Evolutionary conservation across 2,888 invertebrate genomes (phyloP), one percentile per base, ranked within the genome.

Genomic region (Leptarthrus brevirostris): DNA sequence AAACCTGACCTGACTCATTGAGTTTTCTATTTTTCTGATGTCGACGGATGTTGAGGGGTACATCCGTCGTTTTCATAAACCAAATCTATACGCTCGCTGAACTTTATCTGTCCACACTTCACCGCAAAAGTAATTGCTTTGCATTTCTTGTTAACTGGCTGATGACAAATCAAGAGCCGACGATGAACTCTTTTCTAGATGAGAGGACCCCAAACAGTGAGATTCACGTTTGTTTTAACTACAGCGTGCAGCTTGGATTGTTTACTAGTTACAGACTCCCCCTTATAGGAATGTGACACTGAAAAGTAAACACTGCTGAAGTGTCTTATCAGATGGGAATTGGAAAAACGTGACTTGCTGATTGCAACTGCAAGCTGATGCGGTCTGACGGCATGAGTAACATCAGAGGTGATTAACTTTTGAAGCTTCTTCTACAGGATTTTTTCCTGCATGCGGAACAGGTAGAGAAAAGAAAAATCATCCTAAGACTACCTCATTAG

Each of bases 241-340:
- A 34, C 2, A 14, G 8, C 16, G 30, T 14, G n/a, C 40, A 16
- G 49, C 18, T 20, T 26, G 47, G 26, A 34, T 5, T 69, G 52
- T 69, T 69, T 69, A 69, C 52, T 14, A 1, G 16, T 24, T 16
- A 64, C 64, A 44, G 36, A 22, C 26, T 34, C 52, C 52, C 69
- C 52, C 22, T 8, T 30, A 30, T n/a, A 44, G 26, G 49, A 26
- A 30, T 49, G 49, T 52, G 69, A 52, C 30, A 18, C 52, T 69
- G 20, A 12, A 64, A 49, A 52, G 69, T 52, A 69, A 52, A 49
- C 52, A 34, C 52, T 16, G 16, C 26, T 52, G 69, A 69, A 69
- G 52, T 12, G 52, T 18, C 69, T 69, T 34, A 69, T 69, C 69
- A 52, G 69, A 52, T 69, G 52, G 69, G 49, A 52, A 69, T 69